Percentiles rank a stretch among this genome's conserved stretches.
These are phyloP conservation scores for Ranitomeya imitator DNA, from an alignment of 2,113 vertebrate genomes.

Conservation along the genomic window DNA sequence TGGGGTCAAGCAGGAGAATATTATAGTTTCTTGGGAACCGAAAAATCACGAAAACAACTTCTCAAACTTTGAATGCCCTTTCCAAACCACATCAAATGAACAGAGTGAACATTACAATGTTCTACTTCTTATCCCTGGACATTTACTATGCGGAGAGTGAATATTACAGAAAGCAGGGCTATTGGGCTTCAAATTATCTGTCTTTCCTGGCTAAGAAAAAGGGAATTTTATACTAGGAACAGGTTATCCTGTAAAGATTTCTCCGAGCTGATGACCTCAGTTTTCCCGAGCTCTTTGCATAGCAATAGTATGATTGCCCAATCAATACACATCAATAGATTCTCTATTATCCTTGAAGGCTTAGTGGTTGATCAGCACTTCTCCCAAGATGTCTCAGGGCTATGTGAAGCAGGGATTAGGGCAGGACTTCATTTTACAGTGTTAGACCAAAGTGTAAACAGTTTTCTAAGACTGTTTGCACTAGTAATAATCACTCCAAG, in stretches of 20 bases:
- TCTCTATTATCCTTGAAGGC: conserved; percentile 27
- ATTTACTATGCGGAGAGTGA: not conserved
- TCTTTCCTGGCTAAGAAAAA: conserved; percentile 21
- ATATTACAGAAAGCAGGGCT: conserved; percentile 8
- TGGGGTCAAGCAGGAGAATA: not conserved
- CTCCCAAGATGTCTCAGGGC: conserved; percentile 13
- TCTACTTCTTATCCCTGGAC: not conserved
- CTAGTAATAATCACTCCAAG: conserved; percentile 25
- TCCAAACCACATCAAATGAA: not conserved
- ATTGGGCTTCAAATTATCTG: not conserved
- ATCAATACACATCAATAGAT: conserved; percentile 42
- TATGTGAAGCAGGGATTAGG: conserved; percentile 45
- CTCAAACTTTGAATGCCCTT: not conserved
- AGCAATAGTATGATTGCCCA: conserved; percentile 41
- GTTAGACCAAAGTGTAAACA: conserved; percentile 41
- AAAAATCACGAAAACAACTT: conserved; percentile 7
- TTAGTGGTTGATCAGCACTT: conserved; percentile 41
- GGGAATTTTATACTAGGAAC: conserved; percentile 23
- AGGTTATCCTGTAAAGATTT: conserved; percentile 44
- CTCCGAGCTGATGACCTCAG: not conserved
- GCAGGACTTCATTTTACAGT: conserved; percentile 24
- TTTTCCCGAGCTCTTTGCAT: conserved; percentile 19
- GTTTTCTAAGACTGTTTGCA: conserved; percentile 40
- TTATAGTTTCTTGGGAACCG: not conserved
- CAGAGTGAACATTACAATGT: not conserved